Evolutionary conservation across 2,113 vertebrate species (phyloP).

Genomic region (Todiramphus chloris): DNA sequence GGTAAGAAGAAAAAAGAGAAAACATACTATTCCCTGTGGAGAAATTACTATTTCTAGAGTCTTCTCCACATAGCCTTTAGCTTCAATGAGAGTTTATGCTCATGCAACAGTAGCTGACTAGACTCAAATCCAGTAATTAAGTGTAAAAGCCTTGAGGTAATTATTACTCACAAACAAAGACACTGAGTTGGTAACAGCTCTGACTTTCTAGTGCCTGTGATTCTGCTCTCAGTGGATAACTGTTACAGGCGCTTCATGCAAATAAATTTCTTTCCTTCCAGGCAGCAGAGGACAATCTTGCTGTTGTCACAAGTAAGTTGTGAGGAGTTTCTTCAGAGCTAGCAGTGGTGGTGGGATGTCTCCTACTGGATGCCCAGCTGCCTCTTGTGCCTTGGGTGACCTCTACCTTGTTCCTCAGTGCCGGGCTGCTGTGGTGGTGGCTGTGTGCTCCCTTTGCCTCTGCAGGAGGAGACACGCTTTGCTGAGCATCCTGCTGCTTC

Average conservation of each 20-base stretch:
- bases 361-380: background rate
- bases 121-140: background rate
- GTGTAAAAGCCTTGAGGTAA: constrained; percentile 13
- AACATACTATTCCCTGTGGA: background rate
- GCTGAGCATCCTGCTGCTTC: background rate
- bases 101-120: background rate
- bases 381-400: background rate
- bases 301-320: background rate
- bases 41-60: background rate
- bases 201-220: background rate
- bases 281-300: background rate
- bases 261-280: background rate
- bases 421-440: background rate
- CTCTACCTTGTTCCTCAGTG: background rate
- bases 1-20: background rate
- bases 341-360: background rate
- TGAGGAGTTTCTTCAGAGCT: background rate
- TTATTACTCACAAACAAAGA: background rate
- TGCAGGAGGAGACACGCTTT: background rate
- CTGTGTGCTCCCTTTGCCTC: background rate
- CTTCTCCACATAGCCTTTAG: background rate
- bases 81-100: background rate
- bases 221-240: background rate
- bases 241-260: background rate
- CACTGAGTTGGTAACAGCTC: background rate